Evolutionary conservation across 2,113 vertebrate species (phyloP).

Genomic region (Myrmecobius fasciatus): DNA sequence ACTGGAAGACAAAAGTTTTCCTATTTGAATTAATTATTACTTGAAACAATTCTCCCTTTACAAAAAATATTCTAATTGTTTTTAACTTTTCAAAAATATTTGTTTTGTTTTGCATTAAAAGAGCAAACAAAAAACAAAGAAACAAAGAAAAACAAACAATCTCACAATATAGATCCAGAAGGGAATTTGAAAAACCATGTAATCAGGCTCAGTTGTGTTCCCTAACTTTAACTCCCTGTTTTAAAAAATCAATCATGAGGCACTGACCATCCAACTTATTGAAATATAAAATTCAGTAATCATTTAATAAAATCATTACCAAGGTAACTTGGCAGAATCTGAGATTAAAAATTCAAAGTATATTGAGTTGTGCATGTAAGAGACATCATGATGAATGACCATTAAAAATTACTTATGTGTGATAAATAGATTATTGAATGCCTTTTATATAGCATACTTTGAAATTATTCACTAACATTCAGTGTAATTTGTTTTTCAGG

Average conservation of each 20-base stretch:
- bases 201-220: background rate
- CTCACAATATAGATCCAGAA: background rate
- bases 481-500: constrained; percentile 66
- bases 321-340: background rate
- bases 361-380: background rate
- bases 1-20: background rate
- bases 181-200: background rate
- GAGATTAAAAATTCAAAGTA: background rate
- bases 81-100: background rate
- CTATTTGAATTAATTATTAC: background rate
- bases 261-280: background rate
- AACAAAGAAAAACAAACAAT: background rate
- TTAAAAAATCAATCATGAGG: background rate
- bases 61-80: background rate
- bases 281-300: background rate
- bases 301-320: background rate
- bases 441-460: constrained; percentile 21
- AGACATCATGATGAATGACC: background rate
- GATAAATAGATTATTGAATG: constrained; percentile 6
- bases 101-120: background rate
- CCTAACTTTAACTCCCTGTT: background rate
- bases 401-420: constrained; percentile 6
- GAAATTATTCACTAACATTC: constrained; percentile 61
- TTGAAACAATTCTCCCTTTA: background rate
- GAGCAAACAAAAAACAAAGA: background rate